Percentiles rank a stretch among this genome's conserved stretches.
Evolutionary conservation across 2,113 vertebrate genomes (phyloP).

Genomic region (Chunga burmeisteri): DNA sequence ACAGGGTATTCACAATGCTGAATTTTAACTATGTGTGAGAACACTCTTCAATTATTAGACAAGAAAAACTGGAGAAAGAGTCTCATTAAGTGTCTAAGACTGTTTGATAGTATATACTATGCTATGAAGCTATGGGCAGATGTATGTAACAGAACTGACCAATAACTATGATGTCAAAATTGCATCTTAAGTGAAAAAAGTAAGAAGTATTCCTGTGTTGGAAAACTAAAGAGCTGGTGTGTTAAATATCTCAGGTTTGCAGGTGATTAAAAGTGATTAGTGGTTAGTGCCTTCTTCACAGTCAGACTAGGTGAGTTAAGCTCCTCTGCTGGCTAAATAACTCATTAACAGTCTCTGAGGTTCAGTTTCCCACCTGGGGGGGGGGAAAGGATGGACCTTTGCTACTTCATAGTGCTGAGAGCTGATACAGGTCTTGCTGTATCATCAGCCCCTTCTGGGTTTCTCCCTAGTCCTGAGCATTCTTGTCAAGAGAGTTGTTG

Average conservation of each 20-base stretch:
- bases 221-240: not conserved
- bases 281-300: not conserved
- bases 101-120: accelerated
- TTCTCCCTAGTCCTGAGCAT: not conserved
- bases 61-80: not conserved
- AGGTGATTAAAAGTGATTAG: not conserved
- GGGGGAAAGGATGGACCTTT: not conserved
- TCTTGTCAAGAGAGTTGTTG: not conserved
- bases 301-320: not conserved
- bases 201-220: not conserved
- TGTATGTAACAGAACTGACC: not conserved
- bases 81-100: not conserved
- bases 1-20: not conserved
- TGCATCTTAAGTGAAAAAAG: not conserved
- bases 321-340: not conserved
- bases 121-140: not conserved
- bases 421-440: not conserved
- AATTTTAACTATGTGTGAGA: not conserved
- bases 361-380: not conserved
- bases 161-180: not conserved
- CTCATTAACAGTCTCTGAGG: not conserved
- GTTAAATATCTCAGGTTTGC: not conserved
- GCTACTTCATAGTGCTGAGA: not conserved
- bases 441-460: not conserved
- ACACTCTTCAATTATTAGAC: not conserved